phyloP scores from a whole-genome alignment of 2,888 invertebrate genomes.

The Cheilosia urbana region DNA sequence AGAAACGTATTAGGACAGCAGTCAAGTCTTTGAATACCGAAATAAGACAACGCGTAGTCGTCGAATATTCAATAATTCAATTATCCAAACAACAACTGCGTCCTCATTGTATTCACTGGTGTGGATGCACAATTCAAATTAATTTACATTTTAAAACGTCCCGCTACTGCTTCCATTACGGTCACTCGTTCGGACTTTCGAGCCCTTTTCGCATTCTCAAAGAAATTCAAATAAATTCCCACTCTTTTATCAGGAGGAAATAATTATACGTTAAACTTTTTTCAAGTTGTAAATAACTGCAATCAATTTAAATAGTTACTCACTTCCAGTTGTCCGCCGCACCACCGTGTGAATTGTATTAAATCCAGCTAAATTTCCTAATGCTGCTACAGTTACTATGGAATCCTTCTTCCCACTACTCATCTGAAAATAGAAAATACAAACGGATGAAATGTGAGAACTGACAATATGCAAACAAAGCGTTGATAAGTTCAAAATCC shows the following conservation, averaged over 20 bases:
- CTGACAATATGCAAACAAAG: neutral
- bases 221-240: too few species aligned
- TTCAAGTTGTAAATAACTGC: neutral
- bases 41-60: too few species aligned
- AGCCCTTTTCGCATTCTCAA: too few species aligned
- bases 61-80: too few species aligned
- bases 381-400: conserved; percentile 83
- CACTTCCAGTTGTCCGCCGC: conserved; percentile 83
- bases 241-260: too few species aligned
- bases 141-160: too few species aligned
- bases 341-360: conserved; percentile 81
- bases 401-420: conserved; percentile 83
- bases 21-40: neutral
- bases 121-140: too few species aligned
- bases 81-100: too few species aligned
- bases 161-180: neutral
- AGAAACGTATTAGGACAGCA: neutral
- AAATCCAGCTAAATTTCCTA: conserved; percentile 81
- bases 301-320: conserved; percentile 76
- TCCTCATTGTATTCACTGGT: too few species aligned
- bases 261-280: neutral
- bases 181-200: too few species aligned
- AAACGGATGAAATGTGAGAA: conserved; percentile 5
- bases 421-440: conserved; percentile 78
- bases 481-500: neutral